Evolutionary conservation across 2,113 vertebrate species (phyloP), one percentile per base, ranked within the genome.

Genomic region (Megalops atlanticus): DNA sequence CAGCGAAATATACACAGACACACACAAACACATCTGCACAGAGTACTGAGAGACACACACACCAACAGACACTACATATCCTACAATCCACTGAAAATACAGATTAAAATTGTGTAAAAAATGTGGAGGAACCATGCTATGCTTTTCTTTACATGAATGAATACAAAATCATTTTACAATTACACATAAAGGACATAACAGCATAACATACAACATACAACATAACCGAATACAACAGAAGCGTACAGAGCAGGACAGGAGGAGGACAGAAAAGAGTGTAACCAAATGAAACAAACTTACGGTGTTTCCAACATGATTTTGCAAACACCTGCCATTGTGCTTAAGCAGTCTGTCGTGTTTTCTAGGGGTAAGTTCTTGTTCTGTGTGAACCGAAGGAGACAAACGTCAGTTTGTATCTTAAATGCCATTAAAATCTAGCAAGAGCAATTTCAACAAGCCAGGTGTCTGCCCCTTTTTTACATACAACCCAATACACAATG

Each of bases 251-350:
- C 35, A 31, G 35, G 5, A 11, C 6, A 70, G 10, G 6, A 6
- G 31, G 31, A 14, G 40, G 2, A 7, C 24, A 71, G 16, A 12
- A 7, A 40, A 43, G 71, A 89, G 18, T 18, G 21, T 58, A 21
- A 64, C 8, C 31, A 31, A 1, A 64, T 31, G 2, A 1, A 58
- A 58, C 18, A 58, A 47, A 95, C 98, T 98, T 89, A 99, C 98
- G 96, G 97, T 0, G 97, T 99, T 90, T 99, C 98, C 90, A 99
- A 85, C 98, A 99, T 99, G 89, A 99, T 97, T 95, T 97, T 96
- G 91, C 98, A 99, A 70, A 99, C 95, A 11, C 95, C 98, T 0
- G 98, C 97, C 98, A 99, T 99, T 47, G 98, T 99, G 90, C 98
- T 98, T 86, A 99, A 90, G 85, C 97, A 98, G 85, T 97, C 98